A percentile compares a stretch with the other conserved stretches of the same genome.
Evolutionary conservation across 2,888 invertebrate genomes (phyloP).

Genomic region (Thelaira solivaga): DNA sequence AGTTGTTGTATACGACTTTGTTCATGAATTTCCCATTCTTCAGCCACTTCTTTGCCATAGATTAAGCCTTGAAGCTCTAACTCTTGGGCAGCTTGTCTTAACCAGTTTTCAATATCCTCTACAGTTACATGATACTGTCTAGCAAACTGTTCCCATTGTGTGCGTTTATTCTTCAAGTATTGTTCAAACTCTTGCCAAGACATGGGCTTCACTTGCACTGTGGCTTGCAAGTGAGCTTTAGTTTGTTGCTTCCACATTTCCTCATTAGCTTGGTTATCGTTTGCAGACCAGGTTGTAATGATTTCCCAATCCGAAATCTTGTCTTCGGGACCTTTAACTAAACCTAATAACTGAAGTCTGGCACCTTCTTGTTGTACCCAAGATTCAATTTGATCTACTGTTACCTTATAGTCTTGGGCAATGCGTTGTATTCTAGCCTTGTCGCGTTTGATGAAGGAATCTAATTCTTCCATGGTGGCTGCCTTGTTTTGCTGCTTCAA

Average conservation of each 20-base stretch:
- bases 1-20: constrained; percentile 69
- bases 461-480: constrained; percentile 68
- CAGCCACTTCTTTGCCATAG: constrained; percentile 57
- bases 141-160: constrained; percentile 68
- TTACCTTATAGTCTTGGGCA: constrained; percentile 71
- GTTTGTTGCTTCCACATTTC: constrained; percentile 70
- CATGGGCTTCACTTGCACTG: constrained; percentile 67
- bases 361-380: constrained; percentile 73
- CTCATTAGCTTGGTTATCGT: constrained; percentile 21
- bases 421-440: constrained; percentile 69
- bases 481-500: constrained; percentile 68
- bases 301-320: constrained; percentile 37
- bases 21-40: constrained; percentile 71
- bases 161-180: constrained; percentile 67
- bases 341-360: constrained; percentile 68
- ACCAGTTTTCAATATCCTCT: constrained; percentile 71
- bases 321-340: constrained; percentile 66
- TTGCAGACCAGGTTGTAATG: background rate
- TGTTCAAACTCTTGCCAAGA: constrained; percentile 70
- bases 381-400: constrained; percentile 72
- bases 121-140: constrained; percentile 69
- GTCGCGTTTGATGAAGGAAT: constrained; percentile 70
- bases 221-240: constrained; percentile 66
- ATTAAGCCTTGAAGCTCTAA: constrained; percentile 68
- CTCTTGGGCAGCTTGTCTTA: constrained; percentile 66